These are phyloP conservation scores for Nibea albiflora DNA, from an alignment of 2,113 vertebrate genomes.

Conservation along the genomic window DNA sequence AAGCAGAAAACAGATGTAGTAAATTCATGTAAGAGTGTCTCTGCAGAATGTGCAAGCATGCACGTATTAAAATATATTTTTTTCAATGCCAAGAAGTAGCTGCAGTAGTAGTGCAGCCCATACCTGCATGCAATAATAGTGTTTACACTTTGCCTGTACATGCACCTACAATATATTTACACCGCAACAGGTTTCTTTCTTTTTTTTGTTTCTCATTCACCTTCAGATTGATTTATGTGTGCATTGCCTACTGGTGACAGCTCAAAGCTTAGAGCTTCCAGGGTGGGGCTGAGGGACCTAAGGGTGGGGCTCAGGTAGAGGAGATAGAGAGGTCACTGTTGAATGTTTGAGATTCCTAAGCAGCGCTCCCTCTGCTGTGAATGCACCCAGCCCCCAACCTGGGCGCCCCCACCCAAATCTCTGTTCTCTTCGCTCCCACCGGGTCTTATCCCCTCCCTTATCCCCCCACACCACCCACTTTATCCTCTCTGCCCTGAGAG, in stretches of 20 bases:
- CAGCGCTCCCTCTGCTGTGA: constrained; percentile 23
- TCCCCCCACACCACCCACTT: constrained; percentile 45
- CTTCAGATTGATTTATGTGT: constrained; percentile 23
- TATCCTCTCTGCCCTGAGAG: constrained; percentile 41
- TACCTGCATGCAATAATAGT: constrained; percentile 16
- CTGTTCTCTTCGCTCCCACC: constrained; percentile 14
- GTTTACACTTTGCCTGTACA: constrained; percentile 44
- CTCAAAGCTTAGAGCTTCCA: constrained; percentile 41
- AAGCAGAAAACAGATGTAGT: constrained; percentile 51
- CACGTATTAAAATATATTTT: constrained; percentile 3
- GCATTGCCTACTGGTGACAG: constrained; percentile 43
- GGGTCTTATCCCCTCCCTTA: constrained; percentile 21
- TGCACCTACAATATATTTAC: constrained; percentile 1
- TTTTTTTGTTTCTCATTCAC: constrained; percentile 21
- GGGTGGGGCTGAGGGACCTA: constrained; percentile 51
- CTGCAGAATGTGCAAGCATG: constrained; percentile 25
- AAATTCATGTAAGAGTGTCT: constrained; percentile 11
- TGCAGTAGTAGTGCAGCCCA: constrained; percentile 1
- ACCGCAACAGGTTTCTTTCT: constrained; percentile 4
- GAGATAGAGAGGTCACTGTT: constrained; percentile 53
- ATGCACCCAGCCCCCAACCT: constrained; percentile 32
- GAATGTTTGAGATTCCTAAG: constrained; percentile 77
- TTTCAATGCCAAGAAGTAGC: constrained; percentile 10
- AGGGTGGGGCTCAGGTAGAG: constrained; percentile 70
- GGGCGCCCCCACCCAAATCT: constrained; percentile 28